These are phyloP conservation scores for Pectinophora gossypiella DNA, from an alignment of 1,140 invertebrate genomes.

Conservation along the genomic window DNA sequence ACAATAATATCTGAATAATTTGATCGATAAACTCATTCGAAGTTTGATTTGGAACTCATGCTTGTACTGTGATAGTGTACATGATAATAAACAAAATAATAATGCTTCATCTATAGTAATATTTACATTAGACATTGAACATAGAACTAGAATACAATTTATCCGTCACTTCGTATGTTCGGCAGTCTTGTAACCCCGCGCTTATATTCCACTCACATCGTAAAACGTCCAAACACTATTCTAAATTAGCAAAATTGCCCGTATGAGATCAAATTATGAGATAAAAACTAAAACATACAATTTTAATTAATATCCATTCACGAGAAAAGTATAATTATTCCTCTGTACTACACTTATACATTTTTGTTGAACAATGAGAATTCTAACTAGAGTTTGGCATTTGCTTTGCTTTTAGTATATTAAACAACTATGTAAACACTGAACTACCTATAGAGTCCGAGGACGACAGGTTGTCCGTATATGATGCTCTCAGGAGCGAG, in stretches of 20 bases:
- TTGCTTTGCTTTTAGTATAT: constrained; percentile 32
- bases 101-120: constrained; percentile 7
- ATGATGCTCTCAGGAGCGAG: too few species aligned
- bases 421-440: not conserved
- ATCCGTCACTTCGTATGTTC: constrained; percentile 14
- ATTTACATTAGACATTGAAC: constrained; percentile 40
- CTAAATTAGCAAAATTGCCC: constrained; percentile 46
- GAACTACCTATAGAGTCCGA: too few species aligned
- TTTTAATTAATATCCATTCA: constrained; percentile 24
- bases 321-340: not conserved
- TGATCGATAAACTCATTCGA: constrained; percentile 19
- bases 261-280: constrained; percentile 61
- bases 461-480: too few species aligned
- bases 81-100: not conserved
- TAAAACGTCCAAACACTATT: constrained; percentile 12
- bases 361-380: constrained; percentile 19
- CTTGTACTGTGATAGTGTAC: constrained; percentile 11
- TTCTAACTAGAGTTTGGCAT: constrained; percentile 48
- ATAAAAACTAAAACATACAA: constrained; percentile 18
- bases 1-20: constrained; percentile 26
- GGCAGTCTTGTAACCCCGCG: constrained; percentile 36
- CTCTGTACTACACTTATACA: not conserved
- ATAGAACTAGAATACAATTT: constrained; percentile 28
- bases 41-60: constrained; percentile 7
- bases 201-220: constrained; percentile 7